A percentile compares a stretch with the other conserved stretches of the same genome.
Conservation (phyloP, 2,113 vertebrate genomes). For the Genyomyrus donnyi region DNA sequence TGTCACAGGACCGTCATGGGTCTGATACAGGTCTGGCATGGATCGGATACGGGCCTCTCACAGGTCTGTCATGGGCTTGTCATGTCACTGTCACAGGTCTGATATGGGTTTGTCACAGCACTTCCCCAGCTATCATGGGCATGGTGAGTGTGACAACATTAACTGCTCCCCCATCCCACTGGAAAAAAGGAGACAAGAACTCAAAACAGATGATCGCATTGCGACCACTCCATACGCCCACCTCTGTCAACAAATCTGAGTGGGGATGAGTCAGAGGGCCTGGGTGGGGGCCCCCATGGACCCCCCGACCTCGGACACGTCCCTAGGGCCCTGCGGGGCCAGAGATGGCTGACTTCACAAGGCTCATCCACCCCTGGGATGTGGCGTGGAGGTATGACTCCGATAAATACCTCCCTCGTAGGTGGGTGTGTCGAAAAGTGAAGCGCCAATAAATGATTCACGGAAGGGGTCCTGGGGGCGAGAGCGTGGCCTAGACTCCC, state of each 20-base stretch:
- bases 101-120: neutral
- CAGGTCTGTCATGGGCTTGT: neutral
- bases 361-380: neutral
- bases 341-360: conserved; percentile 2
- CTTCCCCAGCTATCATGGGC: neutral
- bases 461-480: neutral
- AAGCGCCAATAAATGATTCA: conserved; percentile 12
- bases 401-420: neutral
- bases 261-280: conserved; percentile 13
- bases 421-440: neutral
- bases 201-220: conserved; percentile 15
- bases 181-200: conserved; percentile 9
- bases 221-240: conserved; percentile 12
- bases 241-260: conserved; percentile 1
- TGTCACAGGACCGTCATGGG: too few species aligned
- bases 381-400: neutral
- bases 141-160: neutral
- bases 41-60: neutral
- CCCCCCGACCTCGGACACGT: neutral
- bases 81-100: neutral
- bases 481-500: neutral
- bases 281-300: neutral
- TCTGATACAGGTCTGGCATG: too few species aligned
- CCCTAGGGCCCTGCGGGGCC: neutral
- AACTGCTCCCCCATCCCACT: conserved; percentile 1